Base-by-base conservation (phyloP, 2,797 vertebrate species). In the Geotrypetes seraphini region DNA sequence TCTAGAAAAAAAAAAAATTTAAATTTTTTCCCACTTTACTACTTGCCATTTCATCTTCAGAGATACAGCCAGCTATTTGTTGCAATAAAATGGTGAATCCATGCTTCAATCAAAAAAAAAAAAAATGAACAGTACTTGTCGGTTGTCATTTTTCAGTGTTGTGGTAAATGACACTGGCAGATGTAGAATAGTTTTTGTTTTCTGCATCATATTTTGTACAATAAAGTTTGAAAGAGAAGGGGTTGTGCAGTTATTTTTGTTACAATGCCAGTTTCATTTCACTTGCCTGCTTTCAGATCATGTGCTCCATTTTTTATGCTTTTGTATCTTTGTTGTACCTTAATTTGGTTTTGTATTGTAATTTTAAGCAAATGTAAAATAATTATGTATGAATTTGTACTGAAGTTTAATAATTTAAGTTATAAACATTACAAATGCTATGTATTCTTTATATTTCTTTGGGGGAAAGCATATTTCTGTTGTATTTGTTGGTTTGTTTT, bases 311-410 rank as follows among this genome's bases (percentile, higher is more conserved):
- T 43, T 50, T 38, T 52, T 4, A 60, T 35, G 60, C 36, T 43
- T 42, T 39, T 27, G 36, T 59, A 42, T 57, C 60, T 52, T 29
- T 38, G 39, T 46, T 28, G 39, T 59, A 47, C 59, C 62, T 69
- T 70, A 57, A 28, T 63, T 36, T 18, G 22, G 26, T 22, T 59
- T 61, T 65, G 42, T 50, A 53, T 16, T 17, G 15, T 47, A 37
- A 27, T 60, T 61, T 53, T 46, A 39, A 38, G 48, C 52, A 51
- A 5, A 4, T 29, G 16, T 3, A 2, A 40, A 47, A 32, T 31
- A 21, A 36, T 38, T 47, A 55, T 59, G 26, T 61, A 36, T 61
- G 17, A 60, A 53, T 25, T 50, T 29, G 25, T 47, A 28, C 33
- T 37, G 6, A 49, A 42, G 19, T 28, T 44, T 47, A 43, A 12